These are phyloP conservation scores for Gobio occitaniae DNA, from an alignment of 2,797 vertebrate species.

Conservation along the genomic window DNA sequence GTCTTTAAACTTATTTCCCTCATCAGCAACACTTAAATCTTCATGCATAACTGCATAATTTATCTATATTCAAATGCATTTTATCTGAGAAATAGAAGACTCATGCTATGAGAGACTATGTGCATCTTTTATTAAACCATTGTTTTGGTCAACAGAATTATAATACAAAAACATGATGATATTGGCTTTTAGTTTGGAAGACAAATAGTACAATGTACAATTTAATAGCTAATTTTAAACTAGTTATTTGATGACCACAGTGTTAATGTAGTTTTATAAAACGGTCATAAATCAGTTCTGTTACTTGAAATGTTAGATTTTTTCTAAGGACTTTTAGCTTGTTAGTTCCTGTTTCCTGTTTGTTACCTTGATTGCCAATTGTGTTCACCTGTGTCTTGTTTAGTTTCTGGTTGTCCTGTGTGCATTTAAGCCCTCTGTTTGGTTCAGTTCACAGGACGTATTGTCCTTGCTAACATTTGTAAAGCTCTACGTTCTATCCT, in stretches of 20 bases:
- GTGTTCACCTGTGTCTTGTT: neutral
- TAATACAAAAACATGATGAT: neutral
- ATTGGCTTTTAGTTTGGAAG: neutral
- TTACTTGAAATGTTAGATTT: fast-evolving
- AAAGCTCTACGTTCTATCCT: neutral
- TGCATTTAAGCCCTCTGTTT: neutral
- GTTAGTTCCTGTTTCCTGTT: neutral
- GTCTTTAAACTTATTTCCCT: neutral
- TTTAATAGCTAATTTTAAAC: neutral
- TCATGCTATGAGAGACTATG: neutral
- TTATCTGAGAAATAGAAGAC: neutral
- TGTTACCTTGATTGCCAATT: neutral
- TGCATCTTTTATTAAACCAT: neutral
- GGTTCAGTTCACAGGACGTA: neutral
- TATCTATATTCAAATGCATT: neutral
- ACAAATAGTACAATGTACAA: neutral
- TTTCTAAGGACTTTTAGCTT: neutral
- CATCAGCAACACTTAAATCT: neutral
- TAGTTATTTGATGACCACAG: neutral
- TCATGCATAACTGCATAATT: neutral
- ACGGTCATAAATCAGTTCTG: neutral
- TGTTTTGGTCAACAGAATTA: neutral
- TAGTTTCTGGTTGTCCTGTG: neutral
- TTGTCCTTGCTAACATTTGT: neutral
- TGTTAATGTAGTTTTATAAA: neutral